A percentile compares a stretch with the other conserved stretches of the same genome.
phyloP scores from a whole-genome alignment of 2,888 invertebrate species.

The Temnothorax unifasciatus region DNA sequence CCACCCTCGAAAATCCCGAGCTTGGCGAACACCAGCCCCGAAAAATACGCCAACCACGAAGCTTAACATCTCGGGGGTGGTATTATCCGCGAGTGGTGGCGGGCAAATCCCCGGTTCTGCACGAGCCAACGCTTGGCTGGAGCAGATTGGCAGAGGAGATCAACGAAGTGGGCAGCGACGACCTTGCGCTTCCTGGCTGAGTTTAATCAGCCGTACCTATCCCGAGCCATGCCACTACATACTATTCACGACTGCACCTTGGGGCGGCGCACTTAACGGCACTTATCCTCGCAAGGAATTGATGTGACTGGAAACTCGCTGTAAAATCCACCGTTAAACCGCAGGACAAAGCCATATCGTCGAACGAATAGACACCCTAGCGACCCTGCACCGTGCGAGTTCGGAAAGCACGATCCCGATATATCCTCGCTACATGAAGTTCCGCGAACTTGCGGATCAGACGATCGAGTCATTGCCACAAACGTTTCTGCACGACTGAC shows the following conservation, averaged over 20 bases:
- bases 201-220: conserved; percentile 77
- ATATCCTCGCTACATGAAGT: conserved; percentile 22
- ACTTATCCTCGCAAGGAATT: conserved; percentile 57
- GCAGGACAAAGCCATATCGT: conserved; percentile 61
- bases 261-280: conserved; percentile 74
- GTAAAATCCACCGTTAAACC: conserved; percentile 65
- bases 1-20: conserved; percentile 51
- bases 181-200: conserved; percentile 71
- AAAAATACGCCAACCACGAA: conserved; percentile 50
- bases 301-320: conserved; percentile 68
- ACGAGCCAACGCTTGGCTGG: conserved; percentile 57
- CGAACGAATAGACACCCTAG: conserved; percentile 31
- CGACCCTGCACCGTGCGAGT: not conserved
- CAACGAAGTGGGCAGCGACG: conserved; percentile 67
- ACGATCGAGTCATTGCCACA: conserved; percentile 13
- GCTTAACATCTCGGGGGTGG: conserved; percentile 51
- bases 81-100: conserved; percentile 52
- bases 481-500: not conserved
- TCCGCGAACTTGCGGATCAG: conserved; percentile 13
- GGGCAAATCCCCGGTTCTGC: conserved; percentile 59
- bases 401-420: conserved; percentile 28
- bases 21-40: conserved; percentile 42
- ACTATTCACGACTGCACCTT: conserved; percentile 36
- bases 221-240: not conserved
- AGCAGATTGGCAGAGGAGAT: conserved; percentile 71